These are phyloP conservation scores for Grallaria varia DNA, from an alignment of 2,113 vertebrate species.

Conservation along the genomic window DNA sequence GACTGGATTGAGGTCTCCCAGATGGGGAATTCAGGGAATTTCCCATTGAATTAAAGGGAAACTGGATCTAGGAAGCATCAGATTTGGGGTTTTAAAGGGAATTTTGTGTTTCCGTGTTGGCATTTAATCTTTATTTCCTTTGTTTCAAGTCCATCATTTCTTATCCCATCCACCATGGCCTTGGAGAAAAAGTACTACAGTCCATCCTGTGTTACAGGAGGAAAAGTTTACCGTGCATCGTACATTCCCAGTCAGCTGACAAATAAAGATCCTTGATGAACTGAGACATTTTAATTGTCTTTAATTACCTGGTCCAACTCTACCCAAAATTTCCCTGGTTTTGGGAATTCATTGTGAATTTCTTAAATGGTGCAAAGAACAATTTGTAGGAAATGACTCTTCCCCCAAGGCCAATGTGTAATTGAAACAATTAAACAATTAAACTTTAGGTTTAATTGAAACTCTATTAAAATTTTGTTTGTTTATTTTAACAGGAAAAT, in stretches of 20 bases:
- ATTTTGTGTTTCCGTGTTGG: background rate
- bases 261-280: background rate
- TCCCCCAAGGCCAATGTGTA: background rate
- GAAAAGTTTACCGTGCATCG: background rate
- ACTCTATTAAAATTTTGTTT: background rate
- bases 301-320: background rate
- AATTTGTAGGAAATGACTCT: background rate
- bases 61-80: background rate
- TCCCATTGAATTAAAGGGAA: background rate
- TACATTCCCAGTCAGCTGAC: background rate
- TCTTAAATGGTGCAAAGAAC: background rate
- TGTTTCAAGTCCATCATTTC: background rate
- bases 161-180: background rate
- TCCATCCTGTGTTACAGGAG: background rate
- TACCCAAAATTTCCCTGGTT: background rate
- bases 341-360: background rate
- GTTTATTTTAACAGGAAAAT: slow-evolving; percentile 62
- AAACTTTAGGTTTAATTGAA: background rate
- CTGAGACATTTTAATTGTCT: background rate
- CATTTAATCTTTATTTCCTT: background rate
- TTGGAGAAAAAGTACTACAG: background rate
- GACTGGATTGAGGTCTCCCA: background rate
- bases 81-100: background rate
- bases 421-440: background rate
- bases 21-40: background rate